A percentile compares a stretch with the other conserved stretches of the same genome.
These are phyloP conservation scores for Sandelia bainsii DNA, from an alignment of 2,797 vertebrate genomes.

Conservation along the genomic window DNA sequence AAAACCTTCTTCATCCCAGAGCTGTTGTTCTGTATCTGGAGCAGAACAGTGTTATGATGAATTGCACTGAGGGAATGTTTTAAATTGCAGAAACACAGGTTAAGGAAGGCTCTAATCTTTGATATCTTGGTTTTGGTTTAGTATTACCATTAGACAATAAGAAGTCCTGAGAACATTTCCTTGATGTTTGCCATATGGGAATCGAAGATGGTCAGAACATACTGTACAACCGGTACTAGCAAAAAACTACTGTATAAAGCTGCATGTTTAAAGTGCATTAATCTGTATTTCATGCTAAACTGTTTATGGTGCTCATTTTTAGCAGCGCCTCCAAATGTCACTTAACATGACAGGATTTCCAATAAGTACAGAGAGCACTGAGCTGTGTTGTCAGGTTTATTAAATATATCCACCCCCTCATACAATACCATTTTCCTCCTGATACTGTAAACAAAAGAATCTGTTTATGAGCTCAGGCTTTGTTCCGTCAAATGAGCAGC, in stretches of 20 bases:
- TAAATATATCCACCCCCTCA: constrained; percentile 32
- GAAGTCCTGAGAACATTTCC: constrained; percentile 10
- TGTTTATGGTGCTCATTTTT: constrained; percentile 9
- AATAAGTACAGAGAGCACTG: constrained; percentile 26
- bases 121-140: constrained; percentile 1
- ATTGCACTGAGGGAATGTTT: background rate
- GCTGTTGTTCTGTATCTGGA: constrained; percentile 9
- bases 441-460: constrained; percentile 50
- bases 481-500: constrained; percentile 40
- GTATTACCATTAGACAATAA: constrained; percentile 7
- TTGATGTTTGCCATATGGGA: background rate
- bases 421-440: constrained; percentile 34
- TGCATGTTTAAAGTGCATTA: constrained; percentile 12
- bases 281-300: background rate
- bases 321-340: constrained; percentile 20
- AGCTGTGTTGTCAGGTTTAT: constrained; percentile 29
- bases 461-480: constrained; percentile 41
- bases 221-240: background rate
- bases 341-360: constrained; percentile 36
- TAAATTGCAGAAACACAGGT: background rate
- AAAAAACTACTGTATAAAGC: background rate
- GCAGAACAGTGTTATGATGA: background rate
- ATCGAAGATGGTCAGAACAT: background rate
- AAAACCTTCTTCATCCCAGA: constrained; percentile 9
- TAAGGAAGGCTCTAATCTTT: background rate